A percentile compares a stretch with the other conserved stretches of the same genome.
Evolutionary conservation across 2,113 vertebrate genomes (phyloP).

Genomic region (Aldabrachelys gigantea): DNA sequence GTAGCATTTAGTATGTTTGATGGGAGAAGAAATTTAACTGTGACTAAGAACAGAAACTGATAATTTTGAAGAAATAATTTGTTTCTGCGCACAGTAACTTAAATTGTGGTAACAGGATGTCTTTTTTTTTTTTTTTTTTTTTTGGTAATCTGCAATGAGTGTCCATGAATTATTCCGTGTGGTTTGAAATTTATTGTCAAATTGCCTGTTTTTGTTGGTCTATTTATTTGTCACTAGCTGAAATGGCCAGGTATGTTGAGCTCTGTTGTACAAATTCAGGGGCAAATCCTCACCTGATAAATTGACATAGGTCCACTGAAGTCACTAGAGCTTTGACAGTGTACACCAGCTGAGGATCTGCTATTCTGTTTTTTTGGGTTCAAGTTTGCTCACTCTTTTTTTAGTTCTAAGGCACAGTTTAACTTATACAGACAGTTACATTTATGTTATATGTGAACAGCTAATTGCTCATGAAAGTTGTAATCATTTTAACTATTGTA

Average conservation of each 20-base stretch:
- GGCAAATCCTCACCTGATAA: not conserved
- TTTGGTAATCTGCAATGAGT: not conserved
- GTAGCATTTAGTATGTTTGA: not conserved
- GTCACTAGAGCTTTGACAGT: not conserved
- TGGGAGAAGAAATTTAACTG: not conserved
- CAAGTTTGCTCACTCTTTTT: not conserved
- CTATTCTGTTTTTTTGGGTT: not conserved
- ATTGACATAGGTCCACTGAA: not conserved
- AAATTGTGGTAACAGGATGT: not conserved
- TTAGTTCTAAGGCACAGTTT: not conserved
- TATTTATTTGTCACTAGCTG: constrained; percentile 46
- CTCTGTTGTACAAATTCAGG: not conserved
- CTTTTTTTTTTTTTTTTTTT: not conserved
- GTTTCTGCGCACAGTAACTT: not conserved
- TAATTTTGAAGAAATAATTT: not conserved
- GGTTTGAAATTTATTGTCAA: constrained; percentile 40
- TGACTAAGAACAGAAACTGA: not conserved
- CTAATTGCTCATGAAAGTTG: not conserved
- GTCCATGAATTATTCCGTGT: not conserved
- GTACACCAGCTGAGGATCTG: not conserved
- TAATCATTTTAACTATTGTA: not conserved
- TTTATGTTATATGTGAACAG: not conserved
- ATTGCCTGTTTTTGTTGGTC: constrained; percentile 54
- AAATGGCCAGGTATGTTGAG: constrained; percentile 34
- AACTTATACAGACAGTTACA: not conserved